Evolutionary conservation across 2,888 invertebrate genomes (phyloP), one percentile per base, ranked within the genome.

Genomic region (Atherix ibis): DNA sequence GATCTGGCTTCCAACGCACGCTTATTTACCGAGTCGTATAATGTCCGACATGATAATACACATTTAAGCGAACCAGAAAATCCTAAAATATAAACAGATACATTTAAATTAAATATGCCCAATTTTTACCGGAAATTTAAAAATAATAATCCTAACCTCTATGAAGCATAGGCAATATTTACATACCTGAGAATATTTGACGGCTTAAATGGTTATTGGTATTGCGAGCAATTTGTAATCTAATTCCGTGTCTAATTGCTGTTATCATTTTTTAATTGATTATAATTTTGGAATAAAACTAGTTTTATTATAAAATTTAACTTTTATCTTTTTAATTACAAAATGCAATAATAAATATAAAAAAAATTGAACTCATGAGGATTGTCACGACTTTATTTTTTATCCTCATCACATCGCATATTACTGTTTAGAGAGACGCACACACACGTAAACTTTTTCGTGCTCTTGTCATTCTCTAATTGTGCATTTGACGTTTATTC

Each of bases 1-100:
- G 51, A 44, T 27, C 50, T 48, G 34, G 54, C 53, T 39, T 56
- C 55, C 10, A 55, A 46, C 25, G 51, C 50, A 35, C 54, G 45
- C 46, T 51, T 55, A 38, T 54, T 58, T 52, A 59, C 59, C 57
- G 34, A 27, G 27, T 36, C 36, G 18, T 31, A 36, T 10, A 36
- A 25, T 10, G 25, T 32, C 13, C 34, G 34, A 12, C 36, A 18
- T 3, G 19, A 14, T 6, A 16, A 30, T 4, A 39, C 13, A 27
- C 16, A 39, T 31, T 31, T 32, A 19, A 34, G 15, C 9, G 34
- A 31, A 6, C 34, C 29, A 4, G 14, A 29, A 18, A 34, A 34
- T 16, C 36, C 39, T 39, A 26, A 5, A 37, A 39, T 5, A 10
- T 18, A 27, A 22, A 22, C 22, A 8, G 22, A 8, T 8, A 22